phyloP scores from a whole-genome alignment of 2,888 invertebrate species.

The Beris morrisii region DNA sequence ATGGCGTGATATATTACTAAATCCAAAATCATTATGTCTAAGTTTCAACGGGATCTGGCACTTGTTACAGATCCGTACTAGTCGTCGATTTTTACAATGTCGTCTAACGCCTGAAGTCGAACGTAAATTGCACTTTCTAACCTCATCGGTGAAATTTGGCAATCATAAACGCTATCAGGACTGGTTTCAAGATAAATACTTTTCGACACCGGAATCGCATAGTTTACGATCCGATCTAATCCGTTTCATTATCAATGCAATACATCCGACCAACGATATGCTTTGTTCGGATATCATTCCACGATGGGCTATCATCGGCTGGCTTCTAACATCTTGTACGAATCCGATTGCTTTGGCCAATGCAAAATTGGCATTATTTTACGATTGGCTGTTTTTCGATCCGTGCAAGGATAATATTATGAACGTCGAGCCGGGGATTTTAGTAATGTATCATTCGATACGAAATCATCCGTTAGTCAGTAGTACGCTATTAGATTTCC shows the following conservation, averaged over 20 bases:
- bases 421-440: conserved; percentile 71
- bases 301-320: conserved; percentile 71
- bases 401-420: conserved; percentile 68
- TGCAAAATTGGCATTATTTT: conserved; percentile 68
- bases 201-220: conserved; percentile 68
- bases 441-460: conserved; percentile 71
- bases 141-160: conserved; percentile 64
- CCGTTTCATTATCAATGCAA: conserved; percentile 68
- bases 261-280: conserved; percentile 70
- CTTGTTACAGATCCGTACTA: conserved; percentile 63
- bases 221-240: conserved; percentile 69
- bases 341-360: conserved; percentile 67
- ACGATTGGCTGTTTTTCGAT: conserved; percentile 73
- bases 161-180: conserved; percentile 70
- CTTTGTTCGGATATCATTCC: conserved; percentile 70
- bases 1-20: conserved; percentile 68
- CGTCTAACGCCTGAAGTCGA: conserved; percentile 69
- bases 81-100: conserved; percentile 62
- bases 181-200: conserved; percentile 71
- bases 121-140: conserved; percentile 65
- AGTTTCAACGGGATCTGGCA: conserved; percentile 66
- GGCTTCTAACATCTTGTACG: conserved; percentile 69
- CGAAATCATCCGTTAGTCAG: conserved; percentile 67
- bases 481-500: conserved; percentile 67
- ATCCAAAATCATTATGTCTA: conserved; percentile 63